Base-by-base conservation (phyloP, 2,113 vertebrate genomes). In the Pseudorasbora parva region DNA sequence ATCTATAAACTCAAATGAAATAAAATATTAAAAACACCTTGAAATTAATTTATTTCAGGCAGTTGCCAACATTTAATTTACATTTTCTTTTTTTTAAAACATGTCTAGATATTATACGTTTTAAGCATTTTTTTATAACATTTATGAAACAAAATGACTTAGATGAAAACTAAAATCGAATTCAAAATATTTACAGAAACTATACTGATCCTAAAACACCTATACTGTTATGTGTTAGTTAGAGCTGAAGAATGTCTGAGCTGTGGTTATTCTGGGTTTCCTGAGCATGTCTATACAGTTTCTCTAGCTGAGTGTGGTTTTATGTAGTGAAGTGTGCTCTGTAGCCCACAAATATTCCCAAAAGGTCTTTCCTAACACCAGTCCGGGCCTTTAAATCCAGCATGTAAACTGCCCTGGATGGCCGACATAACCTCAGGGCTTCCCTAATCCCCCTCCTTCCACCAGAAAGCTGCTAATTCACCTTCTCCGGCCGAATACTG, bases 301-400 rank as follows among this genome's bases (percentile, higher is more conserved):
- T 49, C 7, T 30, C 10, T 4, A 10, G 23, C 59, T 21, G 77
- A 79, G 77, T 49, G 59, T 30, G 45, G 25, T n/a, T 66, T 79
- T 1, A 51, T 30, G 19, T 66, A 49, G 66, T 79, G 59, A 66
- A 66, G 41, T 66, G 57, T 56, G 60, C 8, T 30, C 23, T 23
- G 43, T 8, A 54, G 14, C 19, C 56, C 49, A 57, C 72, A 66
- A 9, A 66, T 27, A 45, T 56, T 77, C 60, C 80, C 73, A 77
- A 33, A n/a, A 78, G 62, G 41, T 47, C 43, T 12, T 77, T 56
- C 66, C 54, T 68, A n/a, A 51, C 23, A 49, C 8, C 27, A 72
- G 25, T 51, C 51, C 11, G 21, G 14, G 27, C 51, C 30, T 60
- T 80, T 49, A 49, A 78, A 45, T 21, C 37, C 4, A 60, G 62